Percentiles rank a stretch among this genome's conserved stretches.
Conservation (phyloP, 2,113 vertebrate species). For the Murina feae region DNA sequence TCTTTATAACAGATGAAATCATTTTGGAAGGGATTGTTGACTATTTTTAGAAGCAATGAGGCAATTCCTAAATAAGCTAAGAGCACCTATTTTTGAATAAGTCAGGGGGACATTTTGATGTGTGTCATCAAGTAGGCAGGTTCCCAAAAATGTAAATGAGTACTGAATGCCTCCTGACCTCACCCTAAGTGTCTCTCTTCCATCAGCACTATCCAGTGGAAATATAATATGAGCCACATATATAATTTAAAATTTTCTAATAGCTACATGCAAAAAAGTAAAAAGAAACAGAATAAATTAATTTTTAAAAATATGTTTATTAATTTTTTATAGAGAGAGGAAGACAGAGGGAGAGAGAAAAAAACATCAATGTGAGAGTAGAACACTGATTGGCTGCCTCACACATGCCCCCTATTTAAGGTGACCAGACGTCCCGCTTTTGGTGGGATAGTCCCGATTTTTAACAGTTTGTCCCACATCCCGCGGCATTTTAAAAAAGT, state of each 20-base stretch:
- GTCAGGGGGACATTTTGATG: background rate
- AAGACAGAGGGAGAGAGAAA: no score
- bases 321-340: no score
- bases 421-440: no score
- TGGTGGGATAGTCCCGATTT: no score
- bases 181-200: background rate
- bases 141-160: background rate
- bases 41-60: conserved; percentile 43
- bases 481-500: no score
- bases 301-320: background rate
- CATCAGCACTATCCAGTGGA: background rate
- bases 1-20: conserved; percentile 18
- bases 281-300: background rate
- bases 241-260: background rate
- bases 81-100: background rate
- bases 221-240: background rate
- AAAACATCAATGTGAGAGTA: no score
- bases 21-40: background rate
- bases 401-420: no score
- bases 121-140: background rate
- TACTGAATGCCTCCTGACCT: background rate
- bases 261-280: background rate
- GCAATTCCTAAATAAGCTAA: background rate
- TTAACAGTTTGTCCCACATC: no score
- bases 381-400: no score